Evolutionary conservation across 2,113 vertebrate species (phyloP), one percentile per base, ranked within the genome.

Genomic region (Hystrix brachyura): DNA sequence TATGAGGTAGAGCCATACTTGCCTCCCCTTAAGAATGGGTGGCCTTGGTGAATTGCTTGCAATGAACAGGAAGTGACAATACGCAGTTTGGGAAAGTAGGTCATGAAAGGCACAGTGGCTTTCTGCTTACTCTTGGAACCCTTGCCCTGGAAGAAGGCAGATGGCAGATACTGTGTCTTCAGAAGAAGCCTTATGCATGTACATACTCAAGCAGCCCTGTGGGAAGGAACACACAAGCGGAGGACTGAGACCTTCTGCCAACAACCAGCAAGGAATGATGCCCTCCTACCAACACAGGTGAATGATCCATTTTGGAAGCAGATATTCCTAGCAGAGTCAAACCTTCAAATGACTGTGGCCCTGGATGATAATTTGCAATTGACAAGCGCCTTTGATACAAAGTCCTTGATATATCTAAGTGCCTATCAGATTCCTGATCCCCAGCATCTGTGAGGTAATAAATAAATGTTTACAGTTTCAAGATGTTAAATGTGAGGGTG

Each of bases 81-180:
- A 87, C 64, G 9, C 23, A 87, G 80, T 32, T 32, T 94, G 64
- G 53, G 21, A 84, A 78, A 64, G 21, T 17, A 88, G 53, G 29
- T 82, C 53, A 92, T 71, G 89, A 92, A 94, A 97, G 53, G 55
- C 55, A 97, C 27, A 90, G 34, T 55, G 29, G 27, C 21, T 94
- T 84, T 43, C 51, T 87, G 19, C 57, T 71, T 97, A 57, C 7
- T 74, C 59, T 82, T 48, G 7, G 19, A 92, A 82, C 64, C 94
- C 21, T 19, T 82, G 53, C 48, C 72, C 67, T 87, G 43, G 32
- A 43, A 69, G 27, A 92, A 83, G 48, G 32, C 38, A 46, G 38
- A 67, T 65, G 48, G 32, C 38, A 46, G 38, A 67, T 65, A 69
- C 60, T 25, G 48, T 11, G 17, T 83, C 51, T 27, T 48, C 23